These are phyloP conservation scores for Medauroidea extradentata DNA, from an alignment of 1,140 invertebrate species.

Conservation along the genomic window DNA sequence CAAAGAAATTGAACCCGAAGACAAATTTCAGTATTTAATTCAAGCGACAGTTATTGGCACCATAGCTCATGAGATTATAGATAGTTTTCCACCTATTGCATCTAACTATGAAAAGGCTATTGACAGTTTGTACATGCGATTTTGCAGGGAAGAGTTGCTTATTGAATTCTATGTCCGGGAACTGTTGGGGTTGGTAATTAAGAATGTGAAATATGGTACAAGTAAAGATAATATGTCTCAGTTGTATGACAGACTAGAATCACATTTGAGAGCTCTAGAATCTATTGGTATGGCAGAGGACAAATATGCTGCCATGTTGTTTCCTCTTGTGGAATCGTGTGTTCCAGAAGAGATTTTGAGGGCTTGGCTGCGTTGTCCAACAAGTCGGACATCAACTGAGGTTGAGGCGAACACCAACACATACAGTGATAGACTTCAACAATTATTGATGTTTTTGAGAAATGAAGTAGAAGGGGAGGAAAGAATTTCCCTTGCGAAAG, in stretches of 20 bases:
- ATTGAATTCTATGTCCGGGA: slow-evolving; percentile 22
- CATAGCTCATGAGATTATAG: slow-evolving; percentile 18
- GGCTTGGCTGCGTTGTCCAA: no score
- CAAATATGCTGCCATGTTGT: slow-evolving; percentile 36
- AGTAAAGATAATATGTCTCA: not conserved
- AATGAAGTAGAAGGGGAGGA: no score
- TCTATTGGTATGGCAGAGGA: slow-evolving; percentile 35
- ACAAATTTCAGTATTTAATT: slow-evolving; percentile 28
- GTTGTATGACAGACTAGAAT: slow-evolving; percentile 18
- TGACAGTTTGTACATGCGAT: slow-evolving; percentile 19
- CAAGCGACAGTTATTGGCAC: slow-evolving; percentile 18
- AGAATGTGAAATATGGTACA: not conserved
- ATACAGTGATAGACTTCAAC: no score
- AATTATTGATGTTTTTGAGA: no score
- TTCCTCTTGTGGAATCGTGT: no score
- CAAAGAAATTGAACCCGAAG: slow-evolving; percentile 11
- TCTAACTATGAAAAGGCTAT: slow-evolving; percentile 24
- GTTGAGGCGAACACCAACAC: no score
- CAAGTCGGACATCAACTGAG: no score
- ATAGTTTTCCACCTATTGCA: slow-evolving; percentile 12
- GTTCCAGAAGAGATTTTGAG: slow-evolving; percentile 38
- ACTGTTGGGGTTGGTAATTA: slow-evolving; percentile 16
- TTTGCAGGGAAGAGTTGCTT: slow-evolving; percentile 18
- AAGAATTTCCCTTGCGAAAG: no score
- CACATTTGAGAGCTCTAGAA: slow-evolving; percentile 34